Percentiles rank a stretch among this genome's conserved stretches.
These are phyloP conservation scores for Enteromius treurensis DNA, from an alignment of 2,797 vertebrate genomes.

Conservation along the genomic window DNA sequence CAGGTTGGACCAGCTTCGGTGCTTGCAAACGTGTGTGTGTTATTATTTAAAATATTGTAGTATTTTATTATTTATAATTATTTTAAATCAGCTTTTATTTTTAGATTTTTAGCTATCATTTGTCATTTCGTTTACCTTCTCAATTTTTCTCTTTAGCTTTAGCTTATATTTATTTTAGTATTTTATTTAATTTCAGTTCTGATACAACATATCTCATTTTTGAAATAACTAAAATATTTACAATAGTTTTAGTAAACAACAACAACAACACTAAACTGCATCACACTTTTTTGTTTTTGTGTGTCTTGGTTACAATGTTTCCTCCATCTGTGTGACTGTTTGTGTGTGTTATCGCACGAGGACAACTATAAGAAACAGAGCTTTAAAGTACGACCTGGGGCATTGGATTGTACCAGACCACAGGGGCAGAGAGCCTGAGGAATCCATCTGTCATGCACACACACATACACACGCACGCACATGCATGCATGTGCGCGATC, in stretches of 20 bases:
- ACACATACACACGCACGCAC: constrained; percentile 44
- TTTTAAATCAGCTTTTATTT: no score
- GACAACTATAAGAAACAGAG: constrained; percentile 43
- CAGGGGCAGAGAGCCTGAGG: constrained; percentile 38
- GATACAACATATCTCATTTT: not conserved
- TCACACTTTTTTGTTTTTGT: not conserved
- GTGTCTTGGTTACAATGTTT: constrained; percentile 10
- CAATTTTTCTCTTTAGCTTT: not conserved
- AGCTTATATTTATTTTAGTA: not conserved
- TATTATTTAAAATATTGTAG: no score
- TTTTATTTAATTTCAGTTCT: not conserved
- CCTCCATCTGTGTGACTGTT: constrained; percentile 30
- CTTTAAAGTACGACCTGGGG: constrained; percentile 48
- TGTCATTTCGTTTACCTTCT: not conserved
- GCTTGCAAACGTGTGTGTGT: no score
- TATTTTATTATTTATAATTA: no score
- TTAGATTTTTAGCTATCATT: not conserved
- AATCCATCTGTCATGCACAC: constrained; percentile 48
- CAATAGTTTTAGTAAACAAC: not conserved
- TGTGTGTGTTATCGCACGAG: constrained; percentile 20
- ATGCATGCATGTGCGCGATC: not conserved
- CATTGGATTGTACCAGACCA: constrained; percentile 31
- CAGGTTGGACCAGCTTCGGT: no score
- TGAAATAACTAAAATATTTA: no score
- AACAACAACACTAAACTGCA: not conserved